These are phyloP conservation scores for Enteromius mattozi DNA, from an alignment of 2,797 vertebrate genomes.

Conservation along the genomic window DNA sequence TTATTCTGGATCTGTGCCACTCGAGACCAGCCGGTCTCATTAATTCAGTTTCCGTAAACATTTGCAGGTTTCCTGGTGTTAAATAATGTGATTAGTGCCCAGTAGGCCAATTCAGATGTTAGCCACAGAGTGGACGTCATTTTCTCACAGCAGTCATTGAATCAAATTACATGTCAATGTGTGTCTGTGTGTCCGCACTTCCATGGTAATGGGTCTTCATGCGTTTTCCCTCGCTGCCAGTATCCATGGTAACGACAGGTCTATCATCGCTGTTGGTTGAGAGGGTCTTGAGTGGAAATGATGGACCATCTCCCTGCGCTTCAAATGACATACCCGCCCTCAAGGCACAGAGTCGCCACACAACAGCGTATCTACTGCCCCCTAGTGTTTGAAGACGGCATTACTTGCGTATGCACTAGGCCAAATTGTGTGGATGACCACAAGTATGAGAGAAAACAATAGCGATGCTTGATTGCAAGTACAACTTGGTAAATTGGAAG, in stretches of 20 bases:
- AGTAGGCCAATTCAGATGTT: slow-evolving; percentile 17
- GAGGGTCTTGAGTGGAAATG: slow-evolving; percentile 77
- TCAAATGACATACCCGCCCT: slow-evolving; percentile 19
- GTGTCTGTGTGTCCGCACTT: slow-evolving; percentile 8
- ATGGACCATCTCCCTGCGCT: slow-evolving; percentile 54
- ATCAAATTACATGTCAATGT: slow-evolving; percentile 27
- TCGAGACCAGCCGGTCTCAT: slow-evolving; percentile 7
- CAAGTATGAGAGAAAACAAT: background rate
- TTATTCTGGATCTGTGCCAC: slow-evolving; percentile 33
- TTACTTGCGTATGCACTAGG: background rate
- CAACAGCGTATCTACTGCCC: slow-evolving; percentile 38
- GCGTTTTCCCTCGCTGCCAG: slow-evolving; percentile 72
- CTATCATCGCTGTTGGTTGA: slow-evolving; percentile 72
- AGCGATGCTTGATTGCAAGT: background rate
- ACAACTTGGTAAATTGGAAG: background rate
- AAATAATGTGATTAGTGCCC: slow-evolving; percentile 25
- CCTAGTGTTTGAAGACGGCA: slow-evolving; percentile 15
- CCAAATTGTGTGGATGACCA: background rate
- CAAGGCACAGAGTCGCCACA: too few species aligned
- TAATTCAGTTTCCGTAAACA: slow-evolving; percentile 28
- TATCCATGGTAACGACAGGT: slow-evolving; percentile 82
- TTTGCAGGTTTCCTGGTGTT: slow-evolving; percentile 26
- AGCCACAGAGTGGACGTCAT: slow-evolving; percentile 14
- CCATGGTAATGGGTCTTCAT: slow-evolving; percentile 73
- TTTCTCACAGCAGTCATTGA: slow-evolving; percentile 18